Conservation (phyloP, 2,888 invertebrate genomes). For the Rugalucina vietnamica region DNA sequence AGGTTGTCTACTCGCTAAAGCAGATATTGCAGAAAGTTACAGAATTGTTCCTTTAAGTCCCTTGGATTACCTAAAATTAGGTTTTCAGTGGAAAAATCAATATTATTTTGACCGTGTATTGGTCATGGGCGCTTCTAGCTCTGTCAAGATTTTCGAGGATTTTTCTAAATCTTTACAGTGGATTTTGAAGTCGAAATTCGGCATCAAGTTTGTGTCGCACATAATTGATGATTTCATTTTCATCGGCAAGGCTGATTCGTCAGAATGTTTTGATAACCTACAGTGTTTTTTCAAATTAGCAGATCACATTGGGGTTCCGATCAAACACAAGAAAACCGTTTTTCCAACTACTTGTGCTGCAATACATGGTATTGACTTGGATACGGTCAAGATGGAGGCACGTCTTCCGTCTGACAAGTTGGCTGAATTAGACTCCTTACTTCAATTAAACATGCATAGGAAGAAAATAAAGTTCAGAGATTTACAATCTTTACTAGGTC, state of each 20-base stretch:
- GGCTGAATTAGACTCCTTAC: background rate
- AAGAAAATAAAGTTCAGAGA: background rate
- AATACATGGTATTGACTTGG: slow-evolving; percentile 32
- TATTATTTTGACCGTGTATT: slow-evolving; percentile 50
- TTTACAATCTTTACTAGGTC: slow-evolving; percentile 24
- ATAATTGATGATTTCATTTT: slow-evolving; percentile 45
- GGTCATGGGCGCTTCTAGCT: slow-evolving; percentile 54
- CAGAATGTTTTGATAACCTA: background rate
- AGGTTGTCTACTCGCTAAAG: slow-evolving; percentile 43
- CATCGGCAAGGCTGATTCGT: background rate
- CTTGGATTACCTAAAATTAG: slow-evolving; percentile 44
- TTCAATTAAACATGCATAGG: background rate
- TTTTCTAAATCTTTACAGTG: slow-evolving; percentile 40
- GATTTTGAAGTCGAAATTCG: slow-evolving; percentile 35
- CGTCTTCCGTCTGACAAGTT: slow-evolving; percentile 23
- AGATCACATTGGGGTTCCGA: slow-evolving; percentile 10
- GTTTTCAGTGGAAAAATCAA: slow-evolving; percentile 38
- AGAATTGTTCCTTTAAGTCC: slow-evolving; percentile 52
- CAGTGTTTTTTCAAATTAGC: background rate
- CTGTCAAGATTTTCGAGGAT: slow-evolving; percentile 48
- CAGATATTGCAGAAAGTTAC: slow-evolving; percentile 56
- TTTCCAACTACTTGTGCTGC: background rate
- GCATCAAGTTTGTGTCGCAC: slow-evolving; percentile 27
- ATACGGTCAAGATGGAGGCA: slow-evolving; percentile 8
- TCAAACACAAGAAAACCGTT: slow-evolving; percentile 29